Conservation (phyloP, 2,888 invertebrate species). For the Xylota sylvarum region DNA sequence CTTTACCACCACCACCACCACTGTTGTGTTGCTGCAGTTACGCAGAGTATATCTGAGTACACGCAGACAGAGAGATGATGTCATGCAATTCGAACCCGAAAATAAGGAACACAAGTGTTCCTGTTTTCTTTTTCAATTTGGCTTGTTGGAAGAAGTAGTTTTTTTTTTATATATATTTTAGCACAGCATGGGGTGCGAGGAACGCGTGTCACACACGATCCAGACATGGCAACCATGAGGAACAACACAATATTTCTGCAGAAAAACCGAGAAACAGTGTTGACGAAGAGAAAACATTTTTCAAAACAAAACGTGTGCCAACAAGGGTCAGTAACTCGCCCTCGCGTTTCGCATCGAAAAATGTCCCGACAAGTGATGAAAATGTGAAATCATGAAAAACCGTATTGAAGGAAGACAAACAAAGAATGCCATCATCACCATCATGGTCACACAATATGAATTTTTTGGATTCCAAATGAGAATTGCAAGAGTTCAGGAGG, state of each 20-base stretch:
- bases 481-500: background rate
- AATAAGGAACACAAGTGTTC: slow-evolving; percentile 45
- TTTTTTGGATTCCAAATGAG: slow-evolving; percentile 24
- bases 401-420: slow-evolving; percentile 18
- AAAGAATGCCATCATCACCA: slow-evolving; percentile 39
- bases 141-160: slow-evolving; percentile 13
- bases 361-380: slow-evolving; percentile 37
- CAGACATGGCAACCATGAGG: slow-evolving; percentile 60
- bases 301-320: slow-evolving; percentile 43
- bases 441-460: slow-evolving; percentile 49
- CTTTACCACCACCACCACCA: slow-evolving; percentile 23
- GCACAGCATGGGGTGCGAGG: slow-evolving; percentile 69
- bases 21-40: too few species aligned
- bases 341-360: slow-evolving; percentile 17
- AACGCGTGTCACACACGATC: slow-evolving; percentile 72
- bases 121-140: slow-evolving; percentile 20
- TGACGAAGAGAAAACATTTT: slow-evolving; percentile 12
- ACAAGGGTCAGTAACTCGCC: slow-evolving; percentile 53
- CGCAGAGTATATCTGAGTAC: too few species aligned
- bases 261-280: slow-evolving; percentile 25
- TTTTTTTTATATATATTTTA: slow-evolving; percentile 46
- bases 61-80: slow-evolving; percentile 45
- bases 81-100: slow-evolving; percentile 62
- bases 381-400: slow-evolving; percentile 54
- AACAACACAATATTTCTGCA: slow-evolving; percentile 32